phyloP scores from a whole-genome alignment of 1,140 invertebrate species.

The Cyphomyrmex costatus region DNA sequence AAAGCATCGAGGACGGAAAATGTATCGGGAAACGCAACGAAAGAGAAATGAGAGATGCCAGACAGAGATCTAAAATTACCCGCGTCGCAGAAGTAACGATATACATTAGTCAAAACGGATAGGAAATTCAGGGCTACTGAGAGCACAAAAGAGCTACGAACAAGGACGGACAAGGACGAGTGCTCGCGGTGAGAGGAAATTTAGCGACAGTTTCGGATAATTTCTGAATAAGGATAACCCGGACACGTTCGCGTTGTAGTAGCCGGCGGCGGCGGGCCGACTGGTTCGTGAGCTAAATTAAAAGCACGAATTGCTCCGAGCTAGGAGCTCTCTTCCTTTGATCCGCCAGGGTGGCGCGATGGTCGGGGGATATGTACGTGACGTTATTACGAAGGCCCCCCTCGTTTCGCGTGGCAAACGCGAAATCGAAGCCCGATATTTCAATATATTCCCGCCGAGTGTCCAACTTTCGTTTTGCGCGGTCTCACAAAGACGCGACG shows the following conservation, averaged over 20 bases:
- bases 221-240: slow-evolving; percentile 72
- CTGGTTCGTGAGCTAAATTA: slow-evolving; percentile 84
- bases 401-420: slow-evolving; percentile 67
- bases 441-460: slow-evolving; percentile 58
- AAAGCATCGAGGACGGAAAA: slow-evolving; percentile 39
- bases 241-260: slow-evolving; percentile 71
- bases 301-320: slow-evolving; percentile 82
- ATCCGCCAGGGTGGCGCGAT: slow-evolving; percentile 77
- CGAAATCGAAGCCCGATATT: slow-evolving; percentile 75
- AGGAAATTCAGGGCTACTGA: slow-evolving; percentile 17
- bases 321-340: slow-evolving; percentile 78
- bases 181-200: slow-evolving; percentile 56
- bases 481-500: slow-evolving; percentile 12
- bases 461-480: slow-evolving; percentile 35
- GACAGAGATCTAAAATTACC: slow-evolving; percentile 41
- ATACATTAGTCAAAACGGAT: slow-evolving; percentile 38
- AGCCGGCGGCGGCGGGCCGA: slow-evolving; percentile 68
- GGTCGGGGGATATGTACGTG: slow-evolving; percentile 78
- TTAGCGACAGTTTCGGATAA: slow-evolving; percentile 61
- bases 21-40: slow-evolving; percentile 41
- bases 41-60: slow-evolving; percentile 31
- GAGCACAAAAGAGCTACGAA: slow-evolving; percentile 25
- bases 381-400: slow-evolving; percentile 82
- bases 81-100: slow-evolving; percentile 31
- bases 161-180: background rate